Base-by-base conservation (phyloP, 2,888 invertebrate genomes). In the Lamellibrachia columna region DNA sequence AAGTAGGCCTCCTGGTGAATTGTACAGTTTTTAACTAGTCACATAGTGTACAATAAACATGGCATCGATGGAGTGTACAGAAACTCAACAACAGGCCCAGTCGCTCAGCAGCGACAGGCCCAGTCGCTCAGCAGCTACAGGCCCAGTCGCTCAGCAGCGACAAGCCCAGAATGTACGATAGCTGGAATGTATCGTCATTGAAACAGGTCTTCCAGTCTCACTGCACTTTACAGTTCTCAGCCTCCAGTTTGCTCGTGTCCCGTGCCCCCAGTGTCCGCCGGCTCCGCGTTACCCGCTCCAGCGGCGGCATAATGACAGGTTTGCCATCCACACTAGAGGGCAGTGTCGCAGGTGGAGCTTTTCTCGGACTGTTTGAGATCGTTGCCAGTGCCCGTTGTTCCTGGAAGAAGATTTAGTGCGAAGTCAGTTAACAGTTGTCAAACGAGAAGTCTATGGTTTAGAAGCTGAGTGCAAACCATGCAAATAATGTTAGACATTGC, bases 211-310 rank as follows among this genome's bases (percentile, higher is more conserved):
- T 58, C 58, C 58, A 75, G 75, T n/a, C n/a, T 75, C 75, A 75
- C 22, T 75, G 75, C 75, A 75, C 75, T 75, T 75, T 75, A 15
- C 75, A 75, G 75, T 75, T 75, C n/a, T 75, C 75, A 75, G 75
- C 75, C 75, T 75, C 75, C 2, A 75, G 75, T 75, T 75, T 75
- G 3, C 22, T 15, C 75, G 75, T n/a, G 75, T 4, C 22, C 75
- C 75, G 15, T 15, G 11, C n/a, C 4, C 75, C 75, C 75, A 15
- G 75, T 1, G 75, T 22, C 75, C 22, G 75, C 22, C 75, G 11
- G n/a, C 22, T 75, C 75, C 22, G 15, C 75, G n/a, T 75, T 11
- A n/a, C 22, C 75, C 75, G 75, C 75, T 75, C 75, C 22, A n/a
- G 75, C 22, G 3, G 75, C 4, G 55, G 55, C n/a, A n/a, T 6